Percentiles rank a stretch among this genome's conserved stretches.
phyloP scores from a whole-genome alignment of 2,888 invertebrate genomes.

The Baronia brevicornis region DNA sequence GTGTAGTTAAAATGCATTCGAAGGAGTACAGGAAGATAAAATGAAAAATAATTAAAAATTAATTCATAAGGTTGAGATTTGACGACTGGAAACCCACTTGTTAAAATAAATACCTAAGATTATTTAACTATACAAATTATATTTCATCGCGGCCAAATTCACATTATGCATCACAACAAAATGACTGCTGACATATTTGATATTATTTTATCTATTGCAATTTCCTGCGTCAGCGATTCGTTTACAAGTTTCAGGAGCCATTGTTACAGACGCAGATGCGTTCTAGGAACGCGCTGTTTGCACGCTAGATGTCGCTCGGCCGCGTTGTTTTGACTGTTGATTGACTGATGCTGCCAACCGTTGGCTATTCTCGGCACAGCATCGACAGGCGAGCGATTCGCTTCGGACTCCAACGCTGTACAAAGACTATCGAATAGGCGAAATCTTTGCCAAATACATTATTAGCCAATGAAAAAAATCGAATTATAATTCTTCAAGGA shows the following conservation, averaged over 20 bases:
- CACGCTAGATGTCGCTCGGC: slow-evolving; percentile 21
- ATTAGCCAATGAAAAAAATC: not conserved
- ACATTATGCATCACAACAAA: too few species aligned
- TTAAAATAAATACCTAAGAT: too few species aligned
- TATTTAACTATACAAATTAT: too few species aligned
- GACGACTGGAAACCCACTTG: too few species aligned
- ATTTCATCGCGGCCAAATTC: too few species aligned
- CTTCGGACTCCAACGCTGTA: slow-evolving; percentile 9
- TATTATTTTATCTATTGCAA: slow-evolving; percentile 12
- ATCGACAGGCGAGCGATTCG: slow-evolving; percentile 11
- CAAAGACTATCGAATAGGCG: slow-evolving; percentile 1
- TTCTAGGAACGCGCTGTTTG: slow-evolving; percentile 42
- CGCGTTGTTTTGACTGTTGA: slow-evolving; percentile 64
- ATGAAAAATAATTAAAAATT: too few species aligned
- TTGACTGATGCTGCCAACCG: slow-evolving; percentile 55
- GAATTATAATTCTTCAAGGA: too few species aligned
- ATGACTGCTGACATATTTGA: slow-evolving; percentile 9
- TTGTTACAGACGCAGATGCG: slow-evolving; percentile 20
- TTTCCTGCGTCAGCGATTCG: slow-evolving; percentile 20
- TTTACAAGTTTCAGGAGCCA: slow-evolving; percentile 16
- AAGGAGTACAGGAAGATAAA: too few species aligned
- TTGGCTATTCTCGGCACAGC: slow-evolving; percentile 26
- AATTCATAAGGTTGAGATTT: too few species aligned
- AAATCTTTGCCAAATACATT: slow-evolving; percentile 5
- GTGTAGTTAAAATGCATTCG: too few species aligned